These are phyloP conservation scores for Drosophila aldrichi DNA, from an alignment of 2,888 invertebrate genomes.

Conservation along the genomic window DNA sequence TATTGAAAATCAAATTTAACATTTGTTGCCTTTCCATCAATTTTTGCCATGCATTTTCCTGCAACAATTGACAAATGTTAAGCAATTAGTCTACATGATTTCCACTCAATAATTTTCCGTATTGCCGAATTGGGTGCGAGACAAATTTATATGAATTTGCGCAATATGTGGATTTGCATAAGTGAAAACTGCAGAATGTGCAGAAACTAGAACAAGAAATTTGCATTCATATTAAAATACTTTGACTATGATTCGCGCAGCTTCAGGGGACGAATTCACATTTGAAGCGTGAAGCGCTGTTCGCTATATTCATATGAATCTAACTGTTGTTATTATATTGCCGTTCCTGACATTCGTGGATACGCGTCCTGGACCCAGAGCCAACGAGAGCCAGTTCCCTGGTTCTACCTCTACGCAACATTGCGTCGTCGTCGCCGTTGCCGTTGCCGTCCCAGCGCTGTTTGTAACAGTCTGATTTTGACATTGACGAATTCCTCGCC, in stretches of 20 bases:
- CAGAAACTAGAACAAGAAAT: slow-evolving; percentile 32
- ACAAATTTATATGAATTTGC: slow-evolving; percentile 25
- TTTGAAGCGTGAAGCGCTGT: slow-evolving; percentile 14
- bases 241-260: slow-evolving; percentile 23
- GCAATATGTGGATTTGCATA: slow-evolving; percentile 41
- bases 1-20: neutral
- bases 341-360: slow-evolving; percentile 24
- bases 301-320: slow-evolving; percentile 13
- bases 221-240: slow-evolving; percentile 32
- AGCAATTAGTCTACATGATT: slow-evolving; percentile 72
- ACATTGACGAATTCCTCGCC: slow-evolving; percentile 85
- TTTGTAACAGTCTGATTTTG: slow-evolving; percentile 86
- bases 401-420: slow-evolving; percentile 54
- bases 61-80: slow-evolving; percentile 55
- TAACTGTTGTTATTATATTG: slow-evolving; percentile 43
- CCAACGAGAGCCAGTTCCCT: slow-evolving; percentile 45
- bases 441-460: slow-evolving; percentile 46
- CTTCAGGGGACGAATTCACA: slow-evolving; percentile 10
- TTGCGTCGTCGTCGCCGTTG: slow-evolving; percentile 35
- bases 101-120: slow-evolving; percentile 72
- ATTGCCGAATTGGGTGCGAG: slow-evolving; percentile 33
- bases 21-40: slow-evolving; percentile 12
- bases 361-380: slow-evolving; percentile 52
- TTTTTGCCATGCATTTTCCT: slow-evolving; percentile 4
- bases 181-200: slow-evolving; percentile 31